Conservation (phyloP, 2,113 vertebrate genomes). For the Leucopsar rothschildi region DNA sequence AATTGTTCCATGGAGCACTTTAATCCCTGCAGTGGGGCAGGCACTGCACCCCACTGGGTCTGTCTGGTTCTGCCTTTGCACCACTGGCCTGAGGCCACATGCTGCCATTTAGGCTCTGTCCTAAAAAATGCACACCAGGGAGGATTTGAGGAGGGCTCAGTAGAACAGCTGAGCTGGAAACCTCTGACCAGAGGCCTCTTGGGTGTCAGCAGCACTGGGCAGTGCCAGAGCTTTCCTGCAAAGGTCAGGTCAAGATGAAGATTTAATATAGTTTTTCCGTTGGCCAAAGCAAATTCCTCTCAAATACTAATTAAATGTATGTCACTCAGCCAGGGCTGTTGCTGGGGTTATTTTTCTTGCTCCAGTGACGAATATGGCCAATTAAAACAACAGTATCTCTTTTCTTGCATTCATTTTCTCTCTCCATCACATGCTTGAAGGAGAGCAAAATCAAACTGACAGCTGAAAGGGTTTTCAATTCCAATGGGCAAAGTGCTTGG, state of each 20-base stretch:
- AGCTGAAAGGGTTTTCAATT: background rate
- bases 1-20: background rate
- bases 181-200: background rate
- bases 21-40: background rate
- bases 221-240: background rate
- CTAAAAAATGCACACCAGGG: background rate
- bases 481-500: background rate
- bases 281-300: conserved; percentile 9
- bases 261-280: background rate
- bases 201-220: background rate
- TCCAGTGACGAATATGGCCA: background rate
- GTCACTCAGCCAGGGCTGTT: background rate
- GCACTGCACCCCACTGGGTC: no score
- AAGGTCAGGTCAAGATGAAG: conserved; percentile 4
- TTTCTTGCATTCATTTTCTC: background rate
- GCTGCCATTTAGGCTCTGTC: background rate
- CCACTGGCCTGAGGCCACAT: background rate
- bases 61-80: background rate
- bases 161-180: background rate
- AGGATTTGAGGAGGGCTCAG: background rate
- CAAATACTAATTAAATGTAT: background rate
- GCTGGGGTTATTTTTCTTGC: conserved; percentile 7
- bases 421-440: background rate
- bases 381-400: conserved; percentile 14
- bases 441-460: background rate